Evolutionary conservation across 2,888 invertebrate genomes (phyloP).

Genomic region (Tupiocoris notatus): DNA sequence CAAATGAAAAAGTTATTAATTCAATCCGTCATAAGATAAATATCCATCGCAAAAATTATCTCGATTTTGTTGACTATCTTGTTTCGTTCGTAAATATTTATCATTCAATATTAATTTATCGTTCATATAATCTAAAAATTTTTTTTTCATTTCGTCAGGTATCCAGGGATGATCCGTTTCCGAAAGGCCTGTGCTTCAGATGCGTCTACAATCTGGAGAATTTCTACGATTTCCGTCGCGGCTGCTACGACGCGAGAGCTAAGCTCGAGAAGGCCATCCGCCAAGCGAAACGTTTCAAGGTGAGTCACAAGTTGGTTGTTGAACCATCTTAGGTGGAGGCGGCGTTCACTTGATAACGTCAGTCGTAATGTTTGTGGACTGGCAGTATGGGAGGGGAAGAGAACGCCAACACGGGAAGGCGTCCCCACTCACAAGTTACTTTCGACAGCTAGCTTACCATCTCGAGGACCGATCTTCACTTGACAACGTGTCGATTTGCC

Average conservation of each 20-base stretch:
- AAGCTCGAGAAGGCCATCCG: constrained; percentile 48
- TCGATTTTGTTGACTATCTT: too few species aligned
- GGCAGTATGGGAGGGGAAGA: background rate
- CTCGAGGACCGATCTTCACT: too few species aligned
- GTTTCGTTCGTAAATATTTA: too few species aligned
- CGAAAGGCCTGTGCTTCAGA: constrained; percentile 58
- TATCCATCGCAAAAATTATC: too few species aligned
- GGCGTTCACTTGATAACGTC: background rate
- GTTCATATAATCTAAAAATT: too few species aligned
- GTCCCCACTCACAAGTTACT: background rate
- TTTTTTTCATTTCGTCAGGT: too few species aligned
- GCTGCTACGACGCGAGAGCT: constrained; percentile 55
- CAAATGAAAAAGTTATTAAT: too few species aligned
- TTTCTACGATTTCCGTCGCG: constrained; percentile 57
- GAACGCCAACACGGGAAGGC: background rate
- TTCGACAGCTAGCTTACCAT: too few species aligned
- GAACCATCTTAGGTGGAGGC: too few species aligned
- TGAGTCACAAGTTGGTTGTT: background rate
- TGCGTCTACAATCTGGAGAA: constrained; percentile 58
- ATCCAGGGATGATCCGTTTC: constrained; percentile 56
- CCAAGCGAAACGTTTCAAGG: constrained; percentile 32
- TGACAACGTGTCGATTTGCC: too few species aligned
- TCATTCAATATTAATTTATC: too few species aligned
- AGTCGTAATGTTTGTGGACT: background rate
- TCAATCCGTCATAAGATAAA: too few species aligned